Base-by-base conservation (phyloP, 2,113 vertebrate genomes). In the Antigone vipio region DNA sequence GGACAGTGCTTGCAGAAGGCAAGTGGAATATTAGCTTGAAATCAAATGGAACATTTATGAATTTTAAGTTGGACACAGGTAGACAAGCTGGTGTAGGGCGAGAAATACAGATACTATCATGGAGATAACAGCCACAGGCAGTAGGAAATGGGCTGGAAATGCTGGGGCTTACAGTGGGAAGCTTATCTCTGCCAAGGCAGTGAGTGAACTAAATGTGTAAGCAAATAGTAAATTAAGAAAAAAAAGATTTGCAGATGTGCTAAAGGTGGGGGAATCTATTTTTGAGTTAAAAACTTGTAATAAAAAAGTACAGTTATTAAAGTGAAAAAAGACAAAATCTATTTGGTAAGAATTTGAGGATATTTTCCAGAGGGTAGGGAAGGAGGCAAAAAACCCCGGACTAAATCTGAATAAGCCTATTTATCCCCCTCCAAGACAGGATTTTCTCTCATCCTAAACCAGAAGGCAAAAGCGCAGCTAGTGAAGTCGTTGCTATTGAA, bases 181-280 rank as follows among this genome's bases (percentile, higher is more conserved):
- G 64, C 1, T 9, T 77, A 67, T 84, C 59, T 90, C 71, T 73
- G 23, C 30, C 22, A 62, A 69, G 50, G 18, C 5, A 35, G 8
- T 24, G 22, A 71, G 71, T 76, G 59, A 86, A 66, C 55, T 69
- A 90, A 88, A 88, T 50, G 23, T 34, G 81, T 44, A 88, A 89
- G 21, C 8, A 95, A 95, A 95, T 50, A 83, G 50, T 66, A 92
- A 88, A 93, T 89, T 29, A 88, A 74, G n/a, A 55, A 86, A 73
- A 81, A 44, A 80, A 74, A 9, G 27, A 56, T 50, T 34, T 58
- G 22, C 52, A 86, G 45, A 23, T 62, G 29, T 83, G 38, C 10
- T 40, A 77, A 62, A 83, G 40, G 22, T 42, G 23, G 30, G 8
- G 17, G 15, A 5, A 56, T 72, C 30, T 92, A 26, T 47, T 92